These are phyloP conservation scores for Pyrocephalus nanus DNA, from an alignment of 2,797 vertebrate genomes.

Conservation along the genomic window DNA sequence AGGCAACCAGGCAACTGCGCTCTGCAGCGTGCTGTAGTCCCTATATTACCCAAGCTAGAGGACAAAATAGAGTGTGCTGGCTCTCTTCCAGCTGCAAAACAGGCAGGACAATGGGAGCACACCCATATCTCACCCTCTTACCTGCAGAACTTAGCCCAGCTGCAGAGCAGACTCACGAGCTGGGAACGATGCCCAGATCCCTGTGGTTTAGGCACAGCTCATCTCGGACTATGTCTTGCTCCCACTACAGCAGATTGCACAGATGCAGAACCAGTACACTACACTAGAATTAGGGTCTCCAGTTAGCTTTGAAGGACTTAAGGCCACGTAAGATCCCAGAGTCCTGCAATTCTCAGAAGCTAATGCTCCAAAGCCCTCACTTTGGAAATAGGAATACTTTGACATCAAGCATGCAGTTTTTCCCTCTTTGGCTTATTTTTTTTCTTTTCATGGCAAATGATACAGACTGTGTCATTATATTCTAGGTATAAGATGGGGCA, in stretches of 20 bases:
- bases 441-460: not conserved
- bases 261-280: not conserved
- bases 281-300: not conserved
- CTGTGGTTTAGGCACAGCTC: not conserved
- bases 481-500: not conserved
- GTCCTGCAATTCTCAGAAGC: not conserved
- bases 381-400: not conserved
- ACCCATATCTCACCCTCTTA: not conserved
- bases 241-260: not conserved
- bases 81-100: not conserved
- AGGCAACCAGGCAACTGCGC: not conserved
- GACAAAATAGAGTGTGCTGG: fast-evolving
- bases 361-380: not conserved
- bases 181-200: not conserved
- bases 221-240: not conserved
- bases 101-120: not conserved
- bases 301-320: not conserved
- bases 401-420: not conserved
- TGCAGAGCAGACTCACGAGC: not conserved
- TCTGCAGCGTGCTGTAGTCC: not conserved
- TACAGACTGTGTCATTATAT: not conserved
- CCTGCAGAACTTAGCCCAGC: not conserved
- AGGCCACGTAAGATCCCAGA: not conserved
- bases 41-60: not conserved
- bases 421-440: not conserved